A percentile compares a stretch with the other conserved stretches of the same genome.
These are phyloP conservation scores for Dione vanillae DNA, from an alignment of 2,888 invertebrate species.

Conservation along the genomic window DNA sequence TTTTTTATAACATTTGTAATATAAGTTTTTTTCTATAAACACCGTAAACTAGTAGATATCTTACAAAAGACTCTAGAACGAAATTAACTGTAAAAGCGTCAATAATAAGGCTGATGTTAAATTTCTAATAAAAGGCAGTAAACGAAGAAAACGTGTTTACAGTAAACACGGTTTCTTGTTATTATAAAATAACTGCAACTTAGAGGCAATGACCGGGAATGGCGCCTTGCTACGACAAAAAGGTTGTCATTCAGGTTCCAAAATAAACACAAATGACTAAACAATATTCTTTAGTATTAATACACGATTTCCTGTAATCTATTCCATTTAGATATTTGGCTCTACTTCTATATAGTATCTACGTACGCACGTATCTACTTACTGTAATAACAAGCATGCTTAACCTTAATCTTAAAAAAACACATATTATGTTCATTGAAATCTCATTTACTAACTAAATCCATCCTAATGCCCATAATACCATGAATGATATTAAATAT, in stretches of 20 bases:
- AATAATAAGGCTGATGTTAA: conserved; percentile 26
- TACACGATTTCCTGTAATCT: conserved; percentile 5
- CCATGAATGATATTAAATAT: background rate
- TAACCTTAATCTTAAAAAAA: conserved; percentile 4
- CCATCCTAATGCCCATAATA: background rate
- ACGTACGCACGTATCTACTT: background rate
- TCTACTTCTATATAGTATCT: background rate
- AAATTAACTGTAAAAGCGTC: conserved; percentile 40
- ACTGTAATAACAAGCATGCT: background rate
- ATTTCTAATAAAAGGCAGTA: conserved; percentile 38
- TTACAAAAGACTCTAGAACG: conserved; percentile 15
- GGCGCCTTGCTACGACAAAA: conserved; percentile 58
- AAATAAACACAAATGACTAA: conserved; percentile 57
- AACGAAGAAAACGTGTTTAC: conserved; percentile 64
- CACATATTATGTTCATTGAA: conserved; percentile 2
- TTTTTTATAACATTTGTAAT: background rate
- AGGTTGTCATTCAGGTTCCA: conserved; percentile 76
- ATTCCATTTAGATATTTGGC: background rate
- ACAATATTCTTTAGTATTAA: conserved; percentile 10
- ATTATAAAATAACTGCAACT: conserved; percentile 79
- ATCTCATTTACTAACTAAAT: background rate
- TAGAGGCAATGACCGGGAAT: conserved; percentile 77
- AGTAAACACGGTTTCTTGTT: conserved; percentile 70
- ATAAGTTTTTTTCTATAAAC: conserved; percentile 8
- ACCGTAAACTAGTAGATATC: conserved; percentile 2